A percentile compares a stretch with the other conserved stretches of the same genome.
Evolutionary conservation across 2,797 vertebrate genomes (phyloP).

Genomic region (Staurois parvus): DNA sequence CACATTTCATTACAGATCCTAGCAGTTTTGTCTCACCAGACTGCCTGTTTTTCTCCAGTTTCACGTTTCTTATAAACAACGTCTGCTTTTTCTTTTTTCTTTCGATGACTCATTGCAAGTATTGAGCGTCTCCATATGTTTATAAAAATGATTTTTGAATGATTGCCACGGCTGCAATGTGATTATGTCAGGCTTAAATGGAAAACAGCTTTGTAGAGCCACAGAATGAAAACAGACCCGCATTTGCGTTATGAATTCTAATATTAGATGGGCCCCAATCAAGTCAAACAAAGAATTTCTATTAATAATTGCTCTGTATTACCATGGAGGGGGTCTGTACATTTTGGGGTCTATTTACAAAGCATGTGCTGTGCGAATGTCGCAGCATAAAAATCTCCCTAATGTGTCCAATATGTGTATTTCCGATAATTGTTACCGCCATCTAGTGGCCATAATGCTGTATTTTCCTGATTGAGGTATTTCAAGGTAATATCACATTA

Average conservation of each 20-base stretch:
- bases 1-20: background rate
- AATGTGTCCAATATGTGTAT: too few species aligned
- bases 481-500: too few species aligned
- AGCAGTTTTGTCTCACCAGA: background rate
- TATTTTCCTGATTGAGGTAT: too few species aligned
- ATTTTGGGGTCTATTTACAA: too few species aligned
- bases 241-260: constrained; percentile 48
- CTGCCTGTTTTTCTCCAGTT: constrained; percentile 1
- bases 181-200: constrained; percentile 41
- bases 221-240: constrained; percentile 21
- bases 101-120: constrained; percentile 11
- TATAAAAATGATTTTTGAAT: constrained; percentile 34
- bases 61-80: constrained; percentile 27
- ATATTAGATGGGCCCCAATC: background rate
- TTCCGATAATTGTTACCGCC: too few species aligned
- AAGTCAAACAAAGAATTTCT: background rate
- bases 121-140: constrained; percentile 31
- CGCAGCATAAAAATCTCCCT: too few species aligned
- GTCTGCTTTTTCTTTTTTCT: constrained; percentile 25
- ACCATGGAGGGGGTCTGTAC: background rate
- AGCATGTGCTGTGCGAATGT: too few species aligned
- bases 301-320: background rate
- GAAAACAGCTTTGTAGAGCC: constrained; percentile 49
- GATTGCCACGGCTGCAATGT: constrained; percentile 29
- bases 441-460: too few species aligned